Conservation (phyloP, 2,113 vertebrate species). For the Scomber colias region DNA sequence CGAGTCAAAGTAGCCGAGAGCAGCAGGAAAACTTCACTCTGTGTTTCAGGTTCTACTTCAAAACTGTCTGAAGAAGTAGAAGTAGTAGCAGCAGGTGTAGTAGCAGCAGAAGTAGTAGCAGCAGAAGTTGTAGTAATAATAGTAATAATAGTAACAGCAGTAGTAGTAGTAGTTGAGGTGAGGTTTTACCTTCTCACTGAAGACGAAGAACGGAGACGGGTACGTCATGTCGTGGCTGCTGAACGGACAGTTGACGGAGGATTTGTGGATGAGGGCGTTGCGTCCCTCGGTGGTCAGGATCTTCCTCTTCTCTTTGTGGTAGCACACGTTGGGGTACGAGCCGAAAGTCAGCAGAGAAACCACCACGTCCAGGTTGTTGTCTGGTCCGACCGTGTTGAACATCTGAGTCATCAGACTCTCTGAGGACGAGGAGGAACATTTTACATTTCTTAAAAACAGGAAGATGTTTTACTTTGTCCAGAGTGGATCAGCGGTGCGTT, state of each 20-base stretch:
- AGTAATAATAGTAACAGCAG: neutral
- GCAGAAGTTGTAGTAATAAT: too few relatives aligned
- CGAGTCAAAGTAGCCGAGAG: too few relatives aligned
- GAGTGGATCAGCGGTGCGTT: neutral
- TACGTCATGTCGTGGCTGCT: conserved; percentile 94
- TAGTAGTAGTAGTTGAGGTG: neutral
- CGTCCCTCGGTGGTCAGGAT: conserved; percentile 97
- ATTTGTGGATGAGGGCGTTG: conserved; percentile 96
- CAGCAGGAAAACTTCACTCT: too few relatives aligned
- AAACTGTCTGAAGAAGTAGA: neutral
- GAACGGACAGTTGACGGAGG: conserved; percentile 97
- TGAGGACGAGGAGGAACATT: conserved; percentile 54
- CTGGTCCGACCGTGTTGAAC: conserved; percentile 92
- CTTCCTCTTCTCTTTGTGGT: conserved; percentile 97
- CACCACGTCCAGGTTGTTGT: conserved; percentile 96
- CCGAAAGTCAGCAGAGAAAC: conserved; percentile 95
- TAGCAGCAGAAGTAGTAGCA: neutral
- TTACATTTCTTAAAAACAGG: too few relatives aligned
- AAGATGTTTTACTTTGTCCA: neutral
- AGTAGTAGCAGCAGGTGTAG: too few relatives aligned
- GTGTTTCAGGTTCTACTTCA: too few relatives aligned
- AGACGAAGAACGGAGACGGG: conserved; percentile 95
- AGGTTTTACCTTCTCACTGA: conserved; percentile 92
- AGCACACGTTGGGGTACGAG: conserved; percentile 96
- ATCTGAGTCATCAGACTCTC: conserved; percentile 92